Evolutionary conservation across 2,888 invertebrate genomes (phyloP).

Genomic region (Cancer borealis): DNA sequence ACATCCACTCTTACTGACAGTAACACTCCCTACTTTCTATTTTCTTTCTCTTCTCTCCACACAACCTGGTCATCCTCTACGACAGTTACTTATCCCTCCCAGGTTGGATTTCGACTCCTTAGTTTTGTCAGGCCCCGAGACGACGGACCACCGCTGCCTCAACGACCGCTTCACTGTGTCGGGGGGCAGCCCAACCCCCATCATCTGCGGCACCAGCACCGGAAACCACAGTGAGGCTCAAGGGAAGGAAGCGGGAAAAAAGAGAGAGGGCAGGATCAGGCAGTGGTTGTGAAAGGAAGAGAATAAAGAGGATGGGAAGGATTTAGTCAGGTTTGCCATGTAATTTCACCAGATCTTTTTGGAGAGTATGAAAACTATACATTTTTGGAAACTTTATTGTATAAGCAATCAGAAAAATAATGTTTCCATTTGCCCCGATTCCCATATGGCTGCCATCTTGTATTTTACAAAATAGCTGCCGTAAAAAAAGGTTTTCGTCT

Average conservation of each 20-base stretch:
- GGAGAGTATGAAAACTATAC: constrained; percentile 66
- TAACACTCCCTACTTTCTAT: neutral
- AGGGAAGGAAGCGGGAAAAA: neutral
- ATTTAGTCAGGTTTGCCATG: neutral
- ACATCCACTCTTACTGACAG: neutral
- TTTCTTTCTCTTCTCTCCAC: neutral
- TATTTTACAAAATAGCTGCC: constrained; percentile 51
- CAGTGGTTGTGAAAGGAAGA: neutral
- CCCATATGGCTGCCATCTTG: constrained; percentile 51
- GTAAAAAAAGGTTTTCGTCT: constrained; percentile 60
- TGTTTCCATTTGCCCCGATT: constrained; percentile 54
- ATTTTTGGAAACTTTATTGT: constrained; percentile 67
- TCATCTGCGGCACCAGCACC: constrained; percentile 89
- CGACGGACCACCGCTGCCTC: constrained; percentile 88
- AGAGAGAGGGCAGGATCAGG: neutral
- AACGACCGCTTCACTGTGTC: constrained; percentile 92
- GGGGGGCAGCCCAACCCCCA: constrained; percentile 87
- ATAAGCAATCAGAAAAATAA: constrained; percentile 66
- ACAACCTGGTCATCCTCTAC: too few relatives aligned
- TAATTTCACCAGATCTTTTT: constrained; percentile 54
- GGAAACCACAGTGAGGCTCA: constrained; percentile 85
- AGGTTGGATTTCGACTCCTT: constrained; percentile 90
- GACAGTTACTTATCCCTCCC: neutral
- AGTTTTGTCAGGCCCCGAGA: constrained; percentile 87
- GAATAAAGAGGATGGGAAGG: neutral